phyloP scores from a whole-genome alignment of 2,113 vertebrate species.

The Tylochromis polylepis region DNA sequence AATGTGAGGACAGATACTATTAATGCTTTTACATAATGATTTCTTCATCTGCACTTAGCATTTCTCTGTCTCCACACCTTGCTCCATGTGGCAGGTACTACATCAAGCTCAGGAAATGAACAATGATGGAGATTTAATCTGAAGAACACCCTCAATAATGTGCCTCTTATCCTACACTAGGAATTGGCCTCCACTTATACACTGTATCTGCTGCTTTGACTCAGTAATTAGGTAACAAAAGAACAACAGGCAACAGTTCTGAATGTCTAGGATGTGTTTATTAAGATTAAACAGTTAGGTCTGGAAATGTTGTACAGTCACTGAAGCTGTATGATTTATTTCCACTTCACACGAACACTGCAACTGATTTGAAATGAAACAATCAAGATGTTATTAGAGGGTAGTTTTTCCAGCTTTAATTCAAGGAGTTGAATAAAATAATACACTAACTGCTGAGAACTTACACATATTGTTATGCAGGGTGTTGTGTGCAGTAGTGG shows the following conservation, averaged over 20 bases:
- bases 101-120: background rate
- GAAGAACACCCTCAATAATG: background rate
- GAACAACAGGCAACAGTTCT: background rate
- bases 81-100: background rate
- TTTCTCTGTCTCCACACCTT: background rate
- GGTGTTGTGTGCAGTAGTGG: background rate
- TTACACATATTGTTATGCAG: background rate
- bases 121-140: background rate
- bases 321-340: background rate
- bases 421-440: background rate
- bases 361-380: background rate
- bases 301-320: background rate
- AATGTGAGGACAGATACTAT: background rate
- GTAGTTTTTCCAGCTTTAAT: background rate
- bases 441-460: background rate
- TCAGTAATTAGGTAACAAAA: background rate
- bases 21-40: slow-evolving; percentile 34
- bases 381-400: background rate
- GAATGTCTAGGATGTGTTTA: background rate
- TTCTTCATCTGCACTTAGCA: slow-evolving; percentile 14
- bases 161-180: background rate
- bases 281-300: background rate
- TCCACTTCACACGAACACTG: background rate
- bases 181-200: background rate
- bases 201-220: background rate